Conservation (phyloP, 2,888 invertebrate genomes). For the Drosophila niveifrons region DNA sequence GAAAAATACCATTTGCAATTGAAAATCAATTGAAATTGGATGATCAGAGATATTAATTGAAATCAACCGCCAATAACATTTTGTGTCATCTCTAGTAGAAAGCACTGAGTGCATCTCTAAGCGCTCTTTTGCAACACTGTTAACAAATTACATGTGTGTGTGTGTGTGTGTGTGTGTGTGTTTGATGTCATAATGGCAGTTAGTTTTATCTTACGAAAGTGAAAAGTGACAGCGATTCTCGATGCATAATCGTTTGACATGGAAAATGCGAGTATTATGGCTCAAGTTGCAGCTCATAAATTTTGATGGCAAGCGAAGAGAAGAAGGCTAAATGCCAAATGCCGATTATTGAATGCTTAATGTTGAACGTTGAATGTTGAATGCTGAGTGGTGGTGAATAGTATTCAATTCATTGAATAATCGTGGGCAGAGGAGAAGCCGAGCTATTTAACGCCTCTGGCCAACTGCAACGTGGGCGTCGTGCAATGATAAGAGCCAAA, state of each 20-base stretch:
- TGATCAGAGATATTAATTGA: no score
- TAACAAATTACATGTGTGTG: no score
- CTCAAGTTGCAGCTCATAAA: neutral
- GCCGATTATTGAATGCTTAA: neutral
- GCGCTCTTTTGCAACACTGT: no score
- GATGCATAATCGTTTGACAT: neutral
- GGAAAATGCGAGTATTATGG: neutral
- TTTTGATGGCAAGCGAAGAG: neutral
- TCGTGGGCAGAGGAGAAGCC: slow-evolving; percentile 22
- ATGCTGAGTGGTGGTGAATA: neutral
- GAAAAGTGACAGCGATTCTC: neutral
- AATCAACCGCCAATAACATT: no score
- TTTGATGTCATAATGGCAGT: no score
- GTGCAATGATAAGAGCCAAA: slow-evolving; percentile 25
- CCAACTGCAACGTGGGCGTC: slow-evolving; percentile 64
- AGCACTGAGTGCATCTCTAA: no score
- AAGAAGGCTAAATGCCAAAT: slow-evolving; percentile 1
- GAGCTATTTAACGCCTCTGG: slow-evolving; percentile 68
- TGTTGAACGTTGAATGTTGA: neutral
- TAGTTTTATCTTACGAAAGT: neutral
- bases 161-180: no score
- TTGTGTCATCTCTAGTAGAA: no score
- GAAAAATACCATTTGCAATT: no score
- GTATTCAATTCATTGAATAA: neutral
- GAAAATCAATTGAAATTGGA: no score